phyloP scores from a whole-genome alignment of 2,113 vertebrate genomes.

The Thalassarche chlororhynchos region DNA sequence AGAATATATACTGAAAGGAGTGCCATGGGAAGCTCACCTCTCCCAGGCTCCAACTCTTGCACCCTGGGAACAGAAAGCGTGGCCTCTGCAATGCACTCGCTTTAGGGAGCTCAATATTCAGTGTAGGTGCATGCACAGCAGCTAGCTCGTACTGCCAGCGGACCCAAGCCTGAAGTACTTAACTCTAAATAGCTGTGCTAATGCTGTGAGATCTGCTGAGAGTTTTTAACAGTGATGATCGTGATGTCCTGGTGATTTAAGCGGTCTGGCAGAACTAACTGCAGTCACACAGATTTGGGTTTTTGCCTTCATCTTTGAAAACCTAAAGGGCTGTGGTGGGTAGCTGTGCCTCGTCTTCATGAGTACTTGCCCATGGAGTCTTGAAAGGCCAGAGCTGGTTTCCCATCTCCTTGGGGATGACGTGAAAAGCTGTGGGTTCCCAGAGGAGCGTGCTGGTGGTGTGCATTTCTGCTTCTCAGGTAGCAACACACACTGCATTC shows the following conservation, averaged over 20 bases:
- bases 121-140: not conserved
- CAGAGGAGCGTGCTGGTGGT: fast-evolving
- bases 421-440: not conserved
- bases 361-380: not conserved
- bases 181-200: not conserved
- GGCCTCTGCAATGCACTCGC: not conserved
- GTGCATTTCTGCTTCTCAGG: not conserved
- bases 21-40: not conserved
- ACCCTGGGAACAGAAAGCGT: not conserved
- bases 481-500: not conserved
- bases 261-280: not conserved
- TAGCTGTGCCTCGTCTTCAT: not conserved
- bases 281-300: not conserved
- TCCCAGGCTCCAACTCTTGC: not conserved
- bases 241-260: not conserved
- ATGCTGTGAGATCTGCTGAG: not conserved
- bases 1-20: not conserved
- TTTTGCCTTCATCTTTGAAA: conserved; percentile 5
- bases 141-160: not conserved
- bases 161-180: not conserved
- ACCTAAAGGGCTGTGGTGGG: not conserved
- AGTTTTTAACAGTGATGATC: not conserved
- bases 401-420: not conserved
- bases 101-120: not conserved
- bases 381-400: not conserved